Base-by-base conservation (phyloP, 2,888 invertebrate species). In the Drosophila basisetae region DNA sequence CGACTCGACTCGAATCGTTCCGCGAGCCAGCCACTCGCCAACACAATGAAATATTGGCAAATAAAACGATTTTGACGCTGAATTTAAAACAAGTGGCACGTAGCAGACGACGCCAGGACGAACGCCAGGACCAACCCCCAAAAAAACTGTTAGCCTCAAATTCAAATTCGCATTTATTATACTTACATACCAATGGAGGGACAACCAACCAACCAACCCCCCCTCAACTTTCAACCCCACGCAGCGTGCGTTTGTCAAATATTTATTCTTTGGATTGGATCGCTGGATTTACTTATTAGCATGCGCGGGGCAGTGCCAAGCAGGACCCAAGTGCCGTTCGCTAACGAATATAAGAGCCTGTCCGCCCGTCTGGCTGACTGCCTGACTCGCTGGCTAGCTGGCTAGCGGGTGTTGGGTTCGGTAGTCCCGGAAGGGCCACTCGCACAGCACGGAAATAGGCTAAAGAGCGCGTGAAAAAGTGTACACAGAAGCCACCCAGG, bases 51-150 rank as follows among this genome's bases (percentile, higher is more conserved):
- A 91, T 91, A 91, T 92, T 87, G 89, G 82, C 81, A 89, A 92
- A 91, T 90, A 89, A 92, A 92, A 92, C 90, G 90, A 91, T 92
- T 92, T 92, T 92, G 91, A 92, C 92, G 92, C 91, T 91, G 92
- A 92, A 92, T 92, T 91, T 91, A 91, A 84, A 92, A 91, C 91
- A 91, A 85, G 91, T 86, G 86, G 81, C 90, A 90, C 89, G 87
- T 87, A 84, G 74, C 89, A 73, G 78, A 68, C 75, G 69, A 28
- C 50, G 69, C 22, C 49, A 69, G 73, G 61, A 65, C 31, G 22
- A 49, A 33, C 39, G 35, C 63, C 41, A 49, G 35, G 52, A 68
- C 60, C 69, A 73, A 67, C 73, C 79, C 73, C 66, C 76, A 56
- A 72, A 69, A 54, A 56, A 56, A 56, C 28, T 50, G 61, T 68